Evolutionary conservation across 2,113 vertebrate species (phyloP).

Genomic region (Cnemophilus loriae): DNA sequence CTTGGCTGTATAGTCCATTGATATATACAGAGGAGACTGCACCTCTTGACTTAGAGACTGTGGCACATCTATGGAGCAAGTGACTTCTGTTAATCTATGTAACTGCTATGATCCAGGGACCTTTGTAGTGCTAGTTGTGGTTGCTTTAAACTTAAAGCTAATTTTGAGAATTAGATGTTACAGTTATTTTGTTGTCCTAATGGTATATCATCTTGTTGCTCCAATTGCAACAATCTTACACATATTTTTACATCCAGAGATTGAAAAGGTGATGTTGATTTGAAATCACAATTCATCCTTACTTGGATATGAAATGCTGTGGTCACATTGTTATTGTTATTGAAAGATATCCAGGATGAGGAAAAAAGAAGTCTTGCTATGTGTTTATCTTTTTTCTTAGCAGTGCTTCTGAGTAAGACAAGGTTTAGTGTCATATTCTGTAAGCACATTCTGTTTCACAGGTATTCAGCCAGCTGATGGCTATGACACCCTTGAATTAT

Average conservation of each 20-base stretch:
- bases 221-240: not conserved
- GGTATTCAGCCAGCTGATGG: slow-evolving; percentile 12
- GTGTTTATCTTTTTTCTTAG: not conserved
- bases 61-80: not conserved
- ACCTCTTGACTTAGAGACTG: not conserved
- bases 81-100: not conserved
- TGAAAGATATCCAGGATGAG: not conserved
- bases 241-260: not conserved
- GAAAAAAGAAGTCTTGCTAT: not conserved
- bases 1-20: not conserved
- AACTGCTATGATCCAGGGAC: not conserved
- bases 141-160: not conserved
- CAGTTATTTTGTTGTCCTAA: not conserved
- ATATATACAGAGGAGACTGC: not conserved
- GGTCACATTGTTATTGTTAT: not conserved
- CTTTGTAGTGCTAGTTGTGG: not conserved
- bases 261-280: not conserved
- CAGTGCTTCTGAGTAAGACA: not conserved
- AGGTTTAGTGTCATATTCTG: not conserved
- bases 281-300: not conserved
- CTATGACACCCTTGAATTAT: slow-evolving; percentile 45
- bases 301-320: not conserved
- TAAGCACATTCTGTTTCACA: not conserved
- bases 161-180: not conserved
- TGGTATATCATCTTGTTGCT: not conserved